phyloP scores from a whole-genome alignment of 2,797 vertebrate species.

The Urophycis tenuis region DNA sequence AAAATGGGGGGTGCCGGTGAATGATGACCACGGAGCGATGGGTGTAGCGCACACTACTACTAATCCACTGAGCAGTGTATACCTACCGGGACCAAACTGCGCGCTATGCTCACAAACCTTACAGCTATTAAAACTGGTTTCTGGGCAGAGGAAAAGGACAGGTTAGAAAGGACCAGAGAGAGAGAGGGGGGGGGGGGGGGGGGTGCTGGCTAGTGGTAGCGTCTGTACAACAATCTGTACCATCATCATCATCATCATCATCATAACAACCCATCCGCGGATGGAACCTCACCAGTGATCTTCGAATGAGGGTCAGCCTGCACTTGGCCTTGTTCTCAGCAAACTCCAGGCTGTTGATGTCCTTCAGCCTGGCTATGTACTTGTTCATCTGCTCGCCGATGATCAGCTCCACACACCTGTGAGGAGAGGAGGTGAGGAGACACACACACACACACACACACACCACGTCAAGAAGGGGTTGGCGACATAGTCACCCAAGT shows the following conservation, averaged over 20 bases:
- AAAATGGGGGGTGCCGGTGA: slow-evolving; percentile 30
- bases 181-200: slow-evolving; percentile 62
- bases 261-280: background rate
- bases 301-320: slow-evolving; percentile 86
- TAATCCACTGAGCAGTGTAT: slow-evolving; percentile 52
- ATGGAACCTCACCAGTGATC: slow-evolving; percentile 91
- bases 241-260: too few relatives aligned
- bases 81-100: slow-evolving; percentile 86
- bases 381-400: slow-evolving; percentile 97
- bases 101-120: slow-evolving; percentile 96
- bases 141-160: slow-evolving; percentile 79
- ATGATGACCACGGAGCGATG: slow-evolving; percentile 44
- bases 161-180: slow-evolving; percentile 68
- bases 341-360: slow-evolving; percentile 95
- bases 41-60: slow-evolving; percentile 21
- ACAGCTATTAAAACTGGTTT: slow-evolving; percentile 94
- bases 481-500: background rate
- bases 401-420: slow-evolving; percentile 91
- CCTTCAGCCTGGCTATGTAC: slow-evolving; percentile 91
- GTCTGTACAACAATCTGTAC: too few relatives aligned
- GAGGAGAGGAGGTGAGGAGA: background rate
- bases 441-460: background rate
- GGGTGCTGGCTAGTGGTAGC: slow-evolving; percentile 68
- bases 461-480: background rate
- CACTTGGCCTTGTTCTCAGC: slow-evolving; percentile 96